phyloP scores from a whole-genome alignment of 2,797 vertebrate genomes.

The Enteromius afrohamiltoni region DNA sequence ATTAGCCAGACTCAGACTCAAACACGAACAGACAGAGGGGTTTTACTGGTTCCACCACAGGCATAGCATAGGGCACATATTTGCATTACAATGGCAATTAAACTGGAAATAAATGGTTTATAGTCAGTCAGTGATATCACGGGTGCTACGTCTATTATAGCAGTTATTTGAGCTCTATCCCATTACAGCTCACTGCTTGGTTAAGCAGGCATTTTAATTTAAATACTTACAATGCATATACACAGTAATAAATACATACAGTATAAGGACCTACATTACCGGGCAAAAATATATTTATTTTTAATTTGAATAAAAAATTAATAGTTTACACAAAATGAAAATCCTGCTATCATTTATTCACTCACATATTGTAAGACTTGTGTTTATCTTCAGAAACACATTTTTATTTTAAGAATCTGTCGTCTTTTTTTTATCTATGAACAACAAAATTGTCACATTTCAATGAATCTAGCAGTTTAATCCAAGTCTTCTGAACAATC shows the following conservation, averaged over 20 bases:
- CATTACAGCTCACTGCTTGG: constrained; percentile 6
- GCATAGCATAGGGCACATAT: constrained; percentile 16
- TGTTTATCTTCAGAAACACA: neutral
- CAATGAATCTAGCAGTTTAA: neutral
- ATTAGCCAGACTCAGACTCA: constrained; percentile 44
- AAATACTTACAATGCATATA: neutral
- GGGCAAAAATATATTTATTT: neutral
- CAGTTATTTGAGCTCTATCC: constrained; percentile 2
- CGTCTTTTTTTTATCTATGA: neutral
- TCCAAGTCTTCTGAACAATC: neutral
- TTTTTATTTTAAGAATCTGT: neutral
- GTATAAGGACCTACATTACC: neutral
- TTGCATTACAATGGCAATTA: constrained; percentile 43
- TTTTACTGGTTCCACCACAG: constrained; percentile 22
- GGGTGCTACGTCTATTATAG: neutral
- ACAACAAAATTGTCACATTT: neutral
- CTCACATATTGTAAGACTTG: neutral
- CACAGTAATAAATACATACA: neutral
- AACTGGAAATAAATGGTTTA: constrained; percentile 34
- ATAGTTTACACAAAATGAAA: neutral
- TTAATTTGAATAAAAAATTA: neutral
- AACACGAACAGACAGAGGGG: neutral
- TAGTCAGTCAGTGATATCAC: neutral
- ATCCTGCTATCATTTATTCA: neutral
- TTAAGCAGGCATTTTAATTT: constrained; percentile 16